These are phyloP conservation scores for Setipinna tenuifilis DNA, from an alignment of 2,797 vertebrate genomes.

Conservation along the genomic window DNA sequence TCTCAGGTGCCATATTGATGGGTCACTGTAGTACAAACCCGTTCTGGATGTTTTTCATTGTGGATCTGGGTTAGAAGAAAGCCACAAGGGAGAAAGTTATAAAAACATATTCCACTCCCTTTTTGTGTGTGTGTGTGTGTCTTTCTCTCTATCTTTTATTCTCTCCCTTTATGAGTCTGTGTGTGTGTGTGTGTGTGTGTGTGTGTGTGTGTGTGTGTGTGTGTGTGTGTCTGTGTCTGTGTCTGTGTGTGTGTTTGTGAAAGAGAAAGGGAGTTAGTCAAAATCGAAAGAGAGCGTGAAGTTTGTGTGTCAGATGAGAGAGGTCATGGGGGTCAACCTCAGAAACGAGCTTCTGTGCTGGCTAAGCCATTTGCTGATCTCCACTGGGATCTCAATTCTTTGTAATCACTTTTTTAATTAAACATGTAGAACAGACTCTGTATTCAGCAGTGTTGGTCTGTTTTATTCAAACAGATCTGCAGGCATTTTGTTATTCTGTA, in stretches of 20 bases:
- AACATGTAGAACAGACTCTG: too few relatives aligned
- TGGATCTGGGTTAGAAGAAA: conserved; percentile 18
- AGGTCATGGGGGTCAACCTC: conserved; percentile 48
- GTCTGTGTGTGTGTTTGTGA: neutral
- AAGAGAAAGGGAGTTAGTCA: neutral
- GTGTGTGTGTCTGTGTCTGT: neutral
- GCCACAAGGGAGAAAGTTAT: conserved; percentile 23
- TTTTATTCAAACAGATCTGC: too few relatives aligned
- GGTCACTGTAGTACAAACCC: neutral
- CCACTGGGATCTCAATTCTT: conserved; percentile 32
- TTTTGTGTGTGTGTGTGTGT: conserved; percentile 31
- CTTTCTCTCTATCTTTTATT: neutral
- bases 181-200: neutral
- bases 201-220: neutral
- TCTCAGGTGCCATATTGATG: neutral
- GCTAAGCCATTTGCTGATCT: conserved; percentile 24
- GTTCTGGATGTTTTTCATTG: conserved; percentile 1
- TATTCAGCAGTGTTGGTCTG: too few relatives aligned
- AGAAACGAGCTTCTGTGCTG: conserved; percentile 44
- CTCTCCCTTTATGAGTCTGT: neutral
- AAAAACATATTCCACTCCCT: neutral
- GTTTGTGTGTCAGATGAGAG: conserved; percentile 24
- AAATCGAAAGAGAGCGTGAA: neutral
- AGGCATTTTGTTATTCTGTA: too few relatives aligned
- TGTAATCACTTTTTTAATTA: conserved; percentile 43